Conservation (phyloP, 2,888 invertebrate genomes). For the Hyposoter dolosus region DNA sequence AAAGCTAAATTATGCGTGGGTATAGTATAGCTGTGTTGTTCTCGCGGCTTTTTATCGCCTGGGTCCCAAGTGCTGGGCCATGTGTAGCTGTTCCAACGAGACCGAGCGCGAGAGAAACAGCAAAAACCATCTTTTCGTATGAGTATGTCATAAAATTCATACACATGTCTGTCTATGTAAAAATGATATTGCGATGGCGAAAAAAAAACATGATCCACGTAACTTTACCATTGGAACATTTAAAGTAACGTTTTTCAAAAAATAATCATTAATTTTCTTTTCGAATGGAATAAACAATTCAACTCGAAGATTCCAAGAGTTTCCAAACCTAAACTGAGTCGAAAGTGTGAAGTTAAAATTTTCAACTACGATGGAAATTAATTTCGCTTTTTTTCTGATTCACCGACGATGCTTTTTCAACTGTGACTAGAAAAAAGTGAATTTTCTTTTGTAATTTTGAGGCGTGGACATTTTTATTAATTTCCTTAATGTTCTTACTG, state of each 20-base stretch:
- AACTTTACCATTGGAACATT: background rate
- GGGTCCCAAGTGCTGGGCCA: slow-evolving; percentile 57
- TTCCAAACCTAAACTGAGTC: background rate
- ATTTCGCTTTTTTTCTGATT: no score
- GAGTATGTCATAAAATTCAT: slow-evolving; percentile 9
- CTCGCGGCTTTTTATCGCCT: slow-evolving; percentile 50
- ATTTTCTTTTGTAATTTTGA: background rate
- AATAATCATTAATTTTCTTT: background rate
- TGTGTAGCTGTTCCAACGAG: slow-evolving; percentile 51
- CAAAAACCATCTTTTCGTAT: slow-evolving; percentile 23
- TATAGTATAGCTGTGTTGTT: slow-evolving; percentile 59
- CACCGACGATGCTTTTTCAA: background rate
- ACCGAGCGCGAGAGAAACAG: slow-evolving; percentile 16
- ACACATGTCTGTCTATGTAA: background rate
- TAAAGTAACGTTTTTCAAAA: background rate
- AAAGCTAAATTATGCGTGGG: slow-evolving; percentile 72
- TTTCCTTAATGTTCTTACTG: slow-evolving; percentile 18
- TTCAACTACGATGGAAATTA: no score
- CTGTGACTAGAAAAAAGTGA: background rate
- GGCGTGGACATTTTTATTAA: slow-evolving; percentile 2
- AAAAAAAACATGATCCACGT: background rate
- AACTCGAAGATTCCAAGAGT: background rate
- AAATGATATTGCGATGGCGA: background rate
- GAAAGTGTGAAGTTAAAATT: no score
- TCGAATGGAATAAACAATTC: background rate